Evolutionary conservation across 2,888 invertebrate genomes (phyloP), one percentile per base, ranked within the genome.

Genomic region (Phorcus lineatus): DNA sequence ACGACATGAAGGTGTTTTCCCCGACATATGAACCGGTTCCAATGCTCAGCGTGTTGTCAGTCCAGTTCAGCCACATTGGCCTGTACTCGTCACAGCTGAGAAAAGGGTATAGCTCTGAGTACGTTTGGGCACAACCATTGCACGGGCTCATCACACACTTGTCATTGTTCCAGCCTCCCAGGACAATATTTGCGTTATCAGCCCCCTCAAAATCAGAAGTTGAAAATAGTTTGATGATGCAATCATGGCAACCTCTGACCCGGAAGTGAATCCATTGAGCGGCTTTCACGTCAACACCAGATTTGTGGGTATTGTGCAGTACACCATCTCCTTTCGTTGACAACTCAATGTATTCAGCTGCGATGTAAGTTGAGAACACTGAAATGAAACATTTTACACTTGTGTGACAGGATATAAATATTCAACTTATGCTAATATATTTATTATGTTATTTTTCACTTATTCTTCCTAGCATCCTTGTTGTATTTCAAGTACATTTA

Each of bases 21-120:
- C 70, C 70, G 19, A 70, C 40, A 40, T 70, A 40, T 3, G 1
- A 16, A 1, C 70, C 70, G 31, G 28, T 19, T 9, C 70, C 70
- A 1, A 70, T 36, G 70, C 70, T 70, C 19, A 70, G 70, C 40
- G 36, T 19, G 16, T 36, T 40, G 6, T n/a, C 70, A 17, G 70
- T 70, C 70, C 70, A 70, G 36, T 70, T 70, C 17, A 70, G 11
- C 70, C 70, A 70, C 40, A 70, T 70, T 13, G 70, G 40, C 13
- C 7, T 70, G 19, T 36, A 31, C n/a, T 70, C 31, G 7, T 31
- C 40, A n/a, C 70, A 36, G 40, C 40, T 19, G 40, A 70, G 28
- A 28, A 62, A 62, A 2, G 62, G 19, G 17, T 22, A 4, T 28
- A 9, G 28, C 16, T 3, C 11, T 62, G 62, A 62, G 7, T 62